These are phyloP conservation scores for Cephus sareptanus DNA, from an alignment of 2,888 invertebrate species.

Conservation along the genomic window DNA sequence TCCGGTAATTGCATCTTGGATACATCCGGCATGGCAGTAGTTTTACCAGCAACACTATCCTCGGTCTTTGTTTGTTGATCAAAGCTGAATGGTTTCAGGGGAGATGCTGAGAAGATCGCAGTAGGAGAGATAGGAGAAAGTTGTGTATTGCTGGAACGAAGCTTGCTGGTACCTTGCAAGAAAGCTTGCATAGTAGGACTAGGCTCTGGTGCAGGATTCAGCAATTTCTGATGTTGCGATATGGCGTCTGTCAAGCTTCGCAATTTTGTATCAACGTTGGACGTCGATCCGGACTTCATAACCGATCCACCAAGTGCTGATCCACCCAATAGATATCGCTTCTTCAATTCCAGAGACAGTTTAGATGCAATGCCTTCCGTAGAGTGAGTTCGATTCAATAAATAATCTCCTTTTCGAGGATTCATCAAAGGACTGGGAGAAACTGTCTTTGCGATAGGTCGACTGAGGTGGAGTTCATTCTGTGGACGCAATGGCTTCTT, in stretches of 20 bases:
- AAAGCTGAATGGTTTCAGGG: conserved; percentile 34
- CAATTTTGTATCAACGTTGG: conserved; percentile 85
- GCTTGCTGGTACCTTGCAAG: conserved; percentile 67
- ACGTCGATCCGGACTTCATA: conserved; percentile 84
- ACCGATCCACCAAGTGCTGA: conserved; percentile 75
- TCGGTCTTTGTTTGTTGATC: conserved; percentile 22
- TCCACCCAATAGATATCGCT: conserved; percentile 84
- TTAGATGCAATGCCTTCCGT: conserved; percentile 90
- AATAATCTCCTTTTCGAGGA: conserved; percentile 78
- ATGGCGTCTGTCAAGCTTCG: conserved; percentile 87
- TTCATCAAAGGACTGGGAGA: conserved; percentile 66
- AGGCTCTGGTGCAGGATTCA: conserved; percentile 81
- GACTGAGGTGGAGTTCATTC: conserved; percentile 7
- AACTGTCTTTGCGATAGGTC: conserved; percentile 9
- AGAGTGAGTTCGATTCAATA: conserved; percentile 84
- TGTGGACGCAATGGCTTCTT: conserved; percentile 25
- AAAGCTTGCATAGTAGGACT: conserved; percentile 79
- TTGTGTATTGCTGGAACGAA: conserved; percentile 40
- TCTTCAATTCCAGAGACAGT: conserved; percentile 86
- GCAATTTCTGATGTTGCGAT: conserved; percentile 87
- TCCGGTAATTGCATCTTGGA: conserved; percentile 56
- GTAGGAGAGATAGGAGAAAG: conserved; percentile 60
- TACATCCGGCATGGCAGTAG: conserved; percentile 28
- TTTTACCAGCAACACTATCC: conserved; percentile 15
- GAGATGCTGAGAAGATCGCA: conserved; percentile 18